These are phyloP conservation scores for Frankliniella intonsa DNA, from an alignment of 2,888 invertebrate genomes.

Conservation along the genomic window DNA sequence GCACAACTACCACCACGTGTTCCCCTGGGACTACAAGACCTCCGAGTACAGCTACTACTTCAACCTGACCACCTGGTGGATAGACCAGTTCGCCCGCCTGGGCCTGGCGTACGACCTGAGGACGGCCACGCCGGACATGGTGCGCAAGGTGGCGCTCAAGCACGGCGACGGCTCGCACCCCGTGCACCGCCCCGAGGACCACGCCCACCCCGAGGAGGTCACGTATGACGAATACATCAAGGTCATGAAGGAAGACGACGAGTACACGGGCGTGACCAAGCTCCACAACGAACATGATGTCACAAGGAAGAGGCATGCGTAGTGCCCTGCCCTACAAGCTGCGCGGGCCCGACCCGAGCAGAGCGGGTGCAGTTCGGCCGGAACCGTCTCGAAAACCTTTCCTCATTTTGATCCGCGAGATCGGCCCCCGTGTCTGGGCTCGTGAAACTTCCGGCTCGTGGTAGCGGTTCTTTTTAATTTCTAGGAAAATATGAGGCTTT, in stretches of 20 bases:
- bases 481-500: no score
- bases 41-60: slow-evolving; percentile 46
- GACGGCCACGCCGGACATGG: slow-evolving; percentile 31
- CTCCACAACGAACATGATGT: background rate
- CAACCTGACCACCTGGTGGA: slow-evolving; percentile 65
- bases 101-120: slow-evolving; percentile 43
- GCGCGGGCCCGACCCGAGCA: no score
- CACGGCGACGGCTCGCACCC: slow-evolving; percentile 2
- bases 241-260: slow-evolving; percentile 7
- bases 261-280: background rate
- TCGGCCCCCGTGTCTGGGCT: no score
- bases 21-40: slow-evolving; percentile 49
- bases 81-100: slow-evolving; percentile 65
- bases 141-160: background rate
- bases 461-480: no score
- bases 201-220: background rate
- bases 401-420: no score
- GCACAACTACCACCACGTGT: slow-evolving; percentile 56
- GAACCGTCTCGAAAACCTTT: no score
- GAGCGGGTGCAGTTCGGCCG: no score
- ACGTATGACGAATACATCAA: background rate
- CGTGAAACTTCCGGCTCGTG: no score
- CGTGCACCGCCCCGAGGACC: background rate
- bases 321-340: no score
- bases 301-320: background rate